phyloP scores from a whole-genome alignment of 1,140 invertebrate species.

The Pteromalus puparum region DNA sequence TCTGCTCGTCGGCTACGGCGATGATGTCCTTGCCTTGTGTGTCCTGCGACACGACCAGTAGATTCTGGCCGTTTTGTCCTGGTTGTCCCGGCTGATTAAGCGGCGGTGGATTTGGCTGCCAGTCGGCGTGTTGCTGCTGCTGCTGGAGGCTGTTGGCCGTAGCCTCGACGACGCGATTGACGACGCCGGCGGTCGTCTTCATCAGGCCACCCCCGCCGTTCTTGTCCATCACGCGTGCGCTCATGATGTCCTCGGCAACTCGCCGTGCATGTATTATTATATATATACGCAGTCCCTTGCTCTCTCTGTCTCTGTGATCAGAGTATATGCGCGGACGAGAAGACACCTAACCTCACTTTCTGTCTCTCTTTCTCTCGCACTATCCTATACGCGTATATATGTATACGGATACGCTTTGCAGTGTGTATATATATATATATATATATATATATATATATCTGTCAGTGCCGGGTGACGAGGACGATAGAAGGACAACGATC shows the following conservation, averaged over 20 bases:
- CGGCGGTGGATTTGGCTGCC: slow-evolving; percentile 12
- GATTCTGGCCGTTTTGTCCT: slow-evolving; percentile 60
- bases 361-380: neutral
- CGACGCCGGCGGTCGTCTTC: slow-evolving; percentile 41
- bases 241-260: slow-evolving; percentile 27
- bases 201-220: slow-evolving; percentile 27
- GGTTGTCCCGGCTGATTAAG: slow-evolving; percentile 28
- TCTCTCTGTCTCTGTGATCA: neutral
- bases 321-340: slow-evolving; percentile 4
- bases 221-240: slow-evolving; percentile 51
- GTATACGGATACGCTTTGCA: neutral
- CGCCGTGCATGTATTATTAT: neutral
- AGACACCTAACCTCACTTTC: slow-evolving; percentile 31
- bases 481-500: neutral
- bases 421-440: neutral
- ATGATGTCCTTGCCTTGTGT: slow-evolving; percentile 63
- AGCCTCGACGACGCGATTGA: slow-evolving; percentile 45
- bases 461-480: too few species aligned
- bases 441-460: too few species aligned
- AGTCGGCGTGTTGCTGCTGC: slow-evolving; percentile 29
- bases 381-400: neutral
- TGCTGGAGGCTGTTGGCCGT: slow-evolving; percentile 47
- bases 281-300: neutral
- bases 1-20: slow-evolving; percentile 58
- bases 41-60: slow-evolving; percentile 65